A percentile compares a stretch with the other conserved stretches of the same genome.
Conservation (phyloP, 2,113 vertebrate genomes). For the Anser brachyrhynchus region DNA sequence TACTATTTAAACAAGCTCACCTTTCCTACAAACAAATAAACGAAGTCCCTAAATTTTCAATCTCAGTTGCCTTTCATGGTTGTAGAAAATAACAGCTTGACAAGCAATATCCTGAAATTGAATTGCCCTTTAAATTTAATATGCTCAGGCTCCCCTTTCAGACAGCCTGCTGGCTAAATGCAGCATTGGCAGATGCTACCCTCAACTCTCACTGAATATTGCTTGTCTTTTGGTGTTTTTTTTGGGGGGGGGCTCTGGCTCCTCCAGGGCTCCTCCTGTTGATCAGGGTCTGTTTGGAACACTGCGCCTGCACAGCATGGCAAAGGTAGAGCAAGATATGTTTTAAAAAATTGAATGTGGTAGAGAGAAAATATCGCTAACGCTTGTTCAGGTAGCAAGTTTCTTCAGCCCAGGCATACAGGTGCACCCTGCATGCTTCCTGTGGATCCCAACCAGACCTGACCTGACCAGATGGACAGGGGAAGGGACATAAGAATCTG, state of each 20-base stretch:
- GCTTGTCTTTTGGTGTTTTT: neutral
- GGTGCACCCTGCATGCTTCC: neutral
- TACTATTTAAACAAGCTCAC: neutral
- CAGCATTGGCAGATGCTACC: neutral
- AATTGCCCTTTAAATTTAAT: slow-evolving; percentile 50
- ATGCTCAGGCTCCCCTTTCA: neutral
- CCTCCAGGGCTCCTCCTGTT: neutral
- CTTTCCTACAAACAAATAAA: neutral
- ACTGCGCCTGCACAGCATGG: neutral
- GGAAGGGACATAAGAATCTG: neutral
- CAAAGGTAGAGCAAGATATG: neutral
- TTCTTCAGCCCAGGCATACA: neutral
- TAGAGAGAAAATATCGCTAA: neutral
- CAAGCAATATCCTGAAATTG: slow-evolving; percentile 27
- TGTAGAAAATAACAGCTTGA: slow-evolving; percentile 19
- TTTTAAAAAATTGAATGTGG: neutral
- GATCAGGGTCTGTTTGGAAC: neutral
- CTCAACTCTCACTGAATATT: neutral
- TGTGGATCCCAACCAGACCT: neutral
- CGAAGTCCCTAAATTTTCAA: neutral
- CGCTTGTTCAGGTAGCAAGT: neutral
- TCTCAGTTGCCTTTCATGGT: neutral
- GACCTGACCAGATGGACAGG: neutral
- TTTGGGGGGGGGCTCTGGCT: neutral
- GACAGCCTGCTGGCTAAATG: slow-evolving; percentile 27